Evolutionary conservation across 2,113 vertebrate genomes (phyloP).

Genomic region (Aphyosemion australe): DNA sequence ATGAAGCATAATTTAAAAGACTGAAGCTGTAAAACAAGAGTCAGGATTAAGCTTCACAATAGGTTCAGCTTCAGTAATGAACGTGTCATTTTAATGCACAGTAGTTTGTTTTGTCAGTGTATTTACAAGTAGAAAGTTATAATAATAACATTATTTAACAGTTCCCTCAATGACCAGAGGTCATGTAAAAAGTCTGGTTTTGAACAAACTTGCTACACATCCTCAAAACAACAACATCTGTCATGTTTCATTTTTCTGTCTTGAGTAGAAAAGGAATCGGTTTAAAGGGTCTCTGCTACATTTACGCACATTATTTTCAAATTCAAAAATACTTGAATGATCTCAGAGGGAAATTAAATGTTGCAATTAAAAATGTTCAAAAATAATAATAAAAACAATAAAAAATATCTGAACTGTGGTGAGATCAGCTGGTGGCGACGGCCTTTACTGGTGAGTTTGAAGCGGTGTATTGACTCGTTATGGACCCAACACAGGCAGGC

Average conservation of each 20-base stretch:
- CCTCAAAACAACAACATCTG: constrained; percentile 56
- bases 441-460: constrained; percentile 37
- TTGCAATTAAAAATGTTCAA: too few relatives aligned
- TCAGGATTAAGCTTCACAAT: constrained; percentile 12
- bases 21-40: constrained; percentile 25
- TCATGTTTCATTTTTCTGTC: constrained; percentile 28
- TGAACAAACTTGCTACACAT: constrained; percentile 29
- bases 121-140: constrained; percentile 44
- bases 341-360: too few relatives aligned
- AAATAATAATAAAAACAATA: background rate
- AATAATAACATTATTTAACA: constrained; percentile 29
- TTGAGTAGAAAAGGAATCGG: constrained; percentile 65
- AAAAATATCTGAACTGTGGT: constrained; percentile 44
- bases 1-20: constrained; percentile 16
- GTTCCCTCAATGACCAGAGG: constrained; percentile 17
- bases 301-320: constrained; percentile 1
- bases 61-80: constrained; percentile 18
- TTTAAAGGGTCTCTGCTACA: constrained; percentile 31
- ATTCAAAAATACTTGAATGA: too few relatives aligned
- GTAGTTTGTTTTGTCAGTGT: constrained; percentile 21
- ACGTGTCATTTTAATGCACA: constrained; percentile 24
- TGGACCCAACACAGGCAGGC: constrained; percentile 54
- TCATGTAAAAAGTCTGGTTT: constrained; percentile 55
- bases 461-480: constrained; percentile 48
- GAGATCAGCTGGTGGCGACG: constrained; percentile 35